These are phyloP conservation scores for Halcyon senegalensis DNA, from an alignment of 2,113 vertebrate species.

Conservation along the genomic window DNA sequence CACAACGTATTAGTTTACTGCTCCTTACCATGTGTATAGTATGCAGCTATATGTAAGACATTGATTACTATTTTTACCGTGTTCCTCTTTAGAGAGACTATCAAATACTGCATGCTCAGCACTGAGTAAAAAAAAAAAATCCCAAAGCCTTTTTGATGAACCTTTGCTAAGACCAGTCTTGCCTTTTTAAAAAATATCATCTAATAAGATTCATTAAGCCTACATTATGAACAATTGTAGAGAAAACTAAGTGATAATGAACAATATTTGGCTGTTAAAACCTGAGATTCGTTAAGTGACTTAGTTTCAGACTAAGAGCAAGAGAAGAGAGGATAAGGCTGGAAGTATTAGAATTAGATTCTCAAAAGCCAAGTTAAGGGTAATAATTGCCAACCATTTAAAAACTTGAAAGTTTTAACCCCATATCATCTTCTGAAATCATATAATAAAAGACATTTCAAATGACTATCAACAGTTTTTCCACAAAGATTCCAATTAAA, in stretches of 20 bases:
- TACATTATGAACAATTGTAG: not conserved
- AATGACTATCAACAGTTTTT: not conserved
- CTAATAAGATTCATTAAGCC: not conserved
- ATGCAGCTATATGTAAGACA: not conserved
- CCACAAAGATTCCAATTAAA: not conserved
- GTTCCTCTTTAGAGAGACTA: not conserved
- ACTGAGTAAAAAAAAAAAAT: not conserved
- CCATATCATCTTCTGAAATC: not conserved
- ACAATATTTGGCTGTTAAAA: not conserved
- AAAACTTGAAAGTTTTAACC: not conserved
- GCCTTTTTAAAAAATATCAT: not conserved
- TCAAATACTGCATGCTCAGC: conserved; percentile 15
- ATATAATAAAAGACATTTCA: not conserved
- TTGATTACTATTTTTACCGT: conserved; percentile 26
- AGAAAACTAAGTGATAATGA: not conserved
- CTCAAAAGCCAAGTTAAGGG: not conserved
- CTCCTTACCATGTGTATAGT: not conserved
- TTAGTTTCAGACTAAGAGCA: not conserved
- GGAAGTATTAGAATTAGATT: not conserved
- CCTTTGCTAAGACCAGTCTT: not conserved
- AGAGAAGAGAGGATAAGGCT: not conserved
- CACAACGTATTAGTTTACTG: not conserved
- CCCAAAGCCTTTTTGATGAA: not conserved
- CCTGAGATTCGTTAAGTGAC: not conserved
- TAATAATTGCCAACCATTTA: not conserved